A percentile compares a stretch with the other conserved stretches of the same genome.
Evolutionary conservation across 2,113 vertebrate species (phyloP).

Genomic region (Crotalus viridis): DNA sequence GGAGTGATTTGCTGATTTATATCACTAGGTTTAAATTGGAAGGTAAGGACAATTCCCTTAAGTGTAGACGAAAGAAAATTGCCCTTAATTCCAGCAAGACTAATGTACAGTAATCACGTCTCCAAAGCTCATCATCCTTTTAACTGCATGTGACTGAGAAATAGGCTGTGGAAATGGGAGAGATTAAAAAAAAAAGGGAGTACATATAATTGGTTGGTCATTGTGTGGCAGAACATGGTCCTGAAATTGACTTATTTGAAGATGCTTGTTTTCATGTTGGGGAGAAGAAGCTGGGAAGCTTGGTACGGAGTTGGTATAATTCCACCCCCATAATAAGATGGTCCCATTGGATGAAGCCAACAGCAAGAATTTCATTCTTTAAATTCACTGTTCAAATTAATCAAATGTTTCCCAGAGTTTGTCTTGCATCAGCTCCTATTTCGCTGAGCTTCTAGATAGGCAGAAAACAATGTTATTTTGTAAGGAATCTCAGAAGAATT

Average conservation of each 20-base stretch:
- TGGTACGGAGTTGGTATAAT: neutral
- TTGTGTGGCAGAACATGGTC: neutral
- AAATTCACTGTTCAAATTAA: neutral
- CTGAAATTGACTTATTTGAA: neutral
- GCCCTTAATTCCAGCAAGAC: neutral
- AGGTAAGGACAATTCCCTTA: neutral
- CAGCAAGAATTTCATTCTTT: neutral
- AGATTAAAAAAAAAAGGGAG: neutral
- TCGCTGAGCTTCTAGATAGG: slow-evolving; percentile 12
- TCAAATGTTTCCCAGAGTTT: neutral
- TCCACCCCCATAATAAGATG: neutral
- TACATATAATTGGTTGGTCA: neutral
- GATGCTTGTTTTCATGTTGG: neutral
- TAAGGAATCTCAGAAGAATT: slow-evolving; percentile 38
- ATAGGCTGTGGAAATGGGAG: neutral
- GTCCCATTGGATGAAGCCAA: neutral
- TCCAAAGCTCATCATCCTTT: neutral
- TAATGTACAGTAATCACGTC: neutral
- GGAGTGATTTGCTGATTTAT: neutral
- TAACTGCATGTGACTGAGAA: accelerated
- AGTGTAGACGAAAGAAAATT: neutral
- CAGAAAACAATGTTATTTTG: slow-evolving; percentile 21
- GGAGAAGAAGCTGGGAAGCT: neutral
- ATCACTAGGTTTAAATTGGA: neutral
- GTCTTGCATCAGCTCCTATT: neutral